A percentile compares a stretch with the other conserved stretches of the same genome.
These are phyloP conservation scores for Cassiopea xamachana DNA, from an alignment of 30 jellyfish, hydroid and myxozoan genomes.

Conservation along the genomic window DNA sequence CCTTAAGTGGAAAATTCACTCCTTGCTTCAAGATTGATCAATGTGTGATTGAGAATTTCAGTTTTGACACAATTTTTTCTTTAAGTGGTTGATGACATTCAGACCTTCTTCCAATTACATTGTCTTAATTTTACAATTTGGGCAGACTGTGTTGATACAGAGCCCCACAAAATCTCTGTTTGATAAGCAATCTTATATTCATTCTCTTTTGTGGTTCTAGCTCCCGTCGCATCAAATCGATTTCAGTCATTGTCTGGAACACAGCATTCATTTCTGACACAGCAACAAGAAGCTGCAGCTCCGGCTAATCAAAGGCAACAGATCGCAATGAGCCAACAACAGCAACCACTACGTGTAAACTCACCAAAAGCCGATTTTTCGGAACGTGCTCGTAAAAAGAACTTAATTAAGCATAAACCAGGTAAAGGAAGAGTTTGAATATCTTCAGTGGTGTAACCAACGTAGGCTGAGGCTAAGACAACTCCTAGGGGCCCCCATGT, in stretches of 20 bases:
- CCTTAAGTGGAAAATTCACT: too few species aligned
- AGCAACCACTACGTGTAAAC: background rate
- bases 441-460: background rate
- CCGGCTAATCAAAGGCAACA: background rate
- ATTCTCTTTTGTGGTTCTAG: background rate
- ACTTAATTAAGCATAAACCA: conserved; percentile 90
- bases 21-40: too few species aligned
- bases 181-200: too few species aligned
- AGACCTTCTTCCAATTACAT: too few species aligned
- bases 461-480: background rate
- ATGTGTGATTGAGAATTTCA: too few species aligned
- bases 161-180: too few species aligned
- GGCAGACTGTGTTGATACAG: too few species aligned
- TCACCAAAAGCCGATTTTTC: background rate
- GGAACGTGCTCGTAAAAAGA: conserved; percentile 76
- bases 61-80: too few species aligned
- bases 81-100: too few species aligned
- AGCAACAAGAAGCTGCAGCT: background rate
- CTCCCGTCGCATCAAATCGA: background rate
- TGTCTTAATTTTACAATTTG: too few species aligned
- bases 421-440: conserved; percentile 27
- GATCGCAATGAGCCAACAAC: background rate
- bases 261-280: background rate
- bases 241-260: background rate
- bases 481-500: background rate